Evolutionary conservation across 2,797 vertebrate genomes (phyloP), one percentile per base, ranked within the genome.

Genomic region (Enteromius radiatus): DNA sequence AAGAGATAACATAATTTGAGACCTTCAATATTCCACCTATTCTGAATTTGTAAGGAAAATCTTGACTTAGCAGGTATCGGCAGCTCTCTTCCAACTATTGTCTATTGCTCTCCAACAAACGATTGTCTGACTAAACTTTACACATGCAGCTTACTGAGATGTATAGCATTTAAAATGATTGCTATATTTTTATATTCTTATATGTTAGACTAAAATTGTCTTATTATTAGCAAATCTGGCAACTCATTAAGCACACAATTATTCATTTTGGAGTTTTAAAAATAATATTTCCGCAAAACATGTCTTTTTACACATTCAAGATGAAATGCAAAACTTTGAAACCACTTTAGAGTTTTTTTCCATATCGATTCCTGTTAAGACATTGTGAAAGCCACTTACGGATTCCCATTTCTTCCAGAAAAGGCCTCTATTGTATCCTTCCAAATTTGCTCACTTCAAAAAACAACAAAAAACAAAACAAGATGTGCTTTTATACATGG

Each of bases 401-500:
- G 1, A n/a, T 61, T 61, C 49, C 10, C 0, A 0, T 84, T 68
- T 52, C 28, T 78, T 43, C 23, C 23, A 65, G 31, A 80, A 43
- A 80, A 47, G 15, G 8, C 10, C 23, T 33, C 6, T 4, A 9
- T 49, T 33, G 56, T n/a, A 31, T 43, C 59, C 17, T 45, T 76
- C 26, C 36, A 71, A n/a, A 59, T 38, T 49, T 67, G 43, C 71
- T 67, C 38, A 67, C 23, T 78, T 71, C 26, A 70, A 77, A 70
- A 36, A 8, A 54, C 36, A 65, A 31, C 3, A 15, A 69, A 12
- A 23, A 36, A 21, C 8, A 17, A 84, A 19, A 5, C 86, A 28
- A 73, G 23, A 82, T 2, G 21, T 90, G 87, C 88, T 91, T 87
- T 91, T 89, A 93, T 90, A 92, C 88, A 88, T 91, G 88, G 92